phyloP scores from a whole-genome alignment of 2,797 vertebrate genomes.

The Cirrhinus mrigala region DNA sequence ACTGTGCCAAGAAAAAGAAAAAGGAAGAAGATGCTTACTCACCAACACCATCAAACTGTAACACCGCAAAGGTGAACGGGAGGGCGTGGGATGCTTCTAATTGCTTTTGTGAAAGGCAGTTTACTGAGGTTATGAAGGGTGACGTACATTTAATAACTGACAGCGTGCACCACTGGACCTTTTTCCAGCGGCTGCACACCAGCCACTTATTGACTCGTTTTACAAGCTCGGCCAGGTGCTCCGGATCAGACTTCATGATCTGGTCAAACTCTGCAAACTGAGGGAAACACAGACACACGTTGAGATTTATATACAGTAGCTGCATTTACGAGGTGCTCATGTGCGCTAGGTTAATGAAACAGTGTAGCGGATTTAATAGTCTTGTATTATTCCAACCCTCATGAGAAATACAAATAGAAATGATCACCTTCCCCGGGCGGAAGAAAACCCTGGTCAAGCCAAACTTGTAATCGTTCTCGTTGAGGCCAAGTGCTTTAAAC shows the following conservation, averaged over 20 bases:
- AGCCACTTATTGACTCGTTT: slow-evolving; percentile 96
- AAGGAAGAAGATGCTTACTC: slow-evolving; percentile 40
- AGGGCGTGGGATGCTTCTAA: neutral
- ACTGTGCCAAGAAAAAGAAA: slow-evolving; percentile 75
- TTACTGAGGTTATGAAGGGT: slow-evolving; percentile 1
- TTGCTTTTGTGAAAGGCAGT: slow-evolving; percentile 29
- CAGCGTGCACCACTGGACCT: slow-evolving; percentile 95
- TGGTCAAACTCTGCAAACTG: slow-evolving; percentile 99
- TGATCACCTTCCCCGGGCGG: slow-evolving; percentile 93
- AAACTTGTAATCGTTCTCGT: slow-evolving; percentile 97
- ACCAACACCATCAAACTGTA: slow-evolving; percentile 40
- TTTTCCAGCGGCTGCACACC: slow-evolving; percentile 95
- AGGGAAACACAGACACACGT: slow-evolving; percentile 27
- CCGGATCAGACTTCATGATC: slow-evolving; percentile 99
- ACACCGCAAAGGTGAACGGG: neutral
- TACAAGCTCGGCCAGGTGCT: slow-evolving; percentile 94
- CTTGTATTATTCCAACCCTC: neutral
- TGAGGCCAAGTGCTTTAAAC: slow-evolving; percentile 97
- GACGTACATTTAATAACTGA: slow-evolving; percentile 96
- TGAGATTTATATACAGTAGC: slow-evolving; percentile 14
- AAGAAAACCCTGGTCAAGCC: slow-evolving; percentile 98
- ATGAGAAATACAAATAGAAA: neutral
- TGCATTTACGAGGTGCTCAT: neutral
- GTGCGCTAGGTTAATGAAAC: slow-evolving; percentile 7
- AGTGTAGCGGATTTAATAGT: neutral